Conservation (phyloP, 2,797 vertebrate genomes). For the Uromys caudimaculatus region DNA sequence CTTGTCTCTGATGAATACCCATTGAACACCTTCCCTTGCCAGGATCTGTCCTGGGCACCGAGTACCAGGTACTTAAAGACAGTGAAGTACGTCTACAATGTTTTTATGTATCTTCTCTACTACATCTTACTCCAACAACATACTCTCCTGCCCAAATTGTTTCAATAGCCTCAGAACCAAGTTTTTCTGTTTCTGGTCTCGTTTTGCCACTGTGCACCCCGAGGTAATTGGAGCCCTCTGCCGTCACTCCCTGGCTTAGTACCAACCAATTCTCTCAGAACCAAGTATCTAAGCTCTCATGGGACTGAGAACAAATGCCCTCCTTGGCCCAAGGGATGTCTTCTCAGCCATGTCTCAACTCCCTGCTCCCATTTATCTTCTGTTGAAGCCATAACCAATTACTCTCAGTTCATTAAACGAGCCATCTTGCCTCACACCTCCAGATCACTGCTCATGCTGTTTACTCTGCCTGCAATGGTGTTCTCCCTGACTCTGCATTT, state of each 20-base stretch:
- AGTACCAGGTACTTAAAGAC: background rate
- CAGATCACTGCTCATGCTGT: background rate
- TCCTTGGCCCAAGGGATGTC: too few species aligned
- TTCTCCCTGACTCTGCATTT: constrained; percentile 35
- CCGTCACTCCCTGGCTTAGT: background rate
- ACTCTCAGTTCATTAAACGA: background rate
- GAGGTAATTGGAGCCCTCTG: background rate
- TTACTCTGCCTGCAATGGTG: background rate
- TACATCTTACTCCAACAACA: background rate
- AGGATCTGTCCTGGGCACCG: background rate
- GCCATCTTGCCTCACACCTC: background rate
- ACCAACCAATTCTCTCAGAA: background rate
- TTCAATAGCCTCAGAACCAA: background rate
- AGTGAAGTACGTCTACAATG: background rate
- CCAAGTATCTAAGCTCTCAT: background rate
- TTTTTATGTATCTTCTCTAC: background rate
- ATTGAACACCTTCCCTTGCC: background rate
- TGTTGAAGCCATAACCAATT: background rate
- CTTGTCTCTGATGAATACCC: background rate
- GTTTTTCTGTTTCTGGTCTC: background rate
- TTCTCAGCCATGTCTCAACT: background rate
- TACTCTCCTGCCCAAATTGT: background rate
- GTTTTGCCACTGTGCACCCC: too few species aligned
- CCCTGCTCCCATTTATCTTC: background rate
- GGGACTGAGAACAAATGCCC: background rate